phyloP scores from a whole-genome alignment of 2,888 invertebrate species.

The Amblyteles armatorius region DNA sequence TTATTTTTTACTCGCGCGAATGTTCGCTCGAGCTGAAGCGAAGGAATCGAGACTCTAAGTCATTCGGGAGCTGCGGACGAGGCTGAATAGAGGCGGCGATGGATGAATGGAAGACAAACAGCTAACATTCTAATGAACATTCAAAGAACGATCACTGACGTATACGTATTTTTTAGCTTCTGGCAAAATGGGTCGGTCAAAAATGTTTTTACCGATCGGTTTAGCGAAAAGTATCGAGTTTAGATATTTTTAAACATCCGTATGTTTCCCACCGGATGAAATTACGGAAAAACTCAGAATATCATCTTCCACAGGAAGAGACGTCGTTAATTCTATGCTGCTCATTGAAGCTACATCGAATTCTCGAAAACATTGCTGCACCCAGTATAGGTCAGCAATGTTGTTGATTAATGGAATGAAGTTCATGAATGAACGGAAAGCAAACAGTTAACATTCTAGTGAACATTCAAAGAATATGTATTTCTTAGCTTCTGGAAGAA shows the following conservation, averaged over 20 bases:
- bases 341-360: no score
- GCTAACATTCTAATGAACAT: neutral
- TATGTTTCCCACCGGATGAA: neutral
- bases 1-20: constrained; percentile 52
- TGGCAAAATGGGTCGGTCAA: neutral
- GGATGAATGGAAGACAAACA: neutral
- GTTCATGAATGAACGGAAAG: no score
- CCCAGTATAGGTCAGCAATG: no score
- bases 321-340: neutral
- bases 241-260: neutral
- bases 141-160: neutral
- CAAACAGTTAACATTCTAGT: no score
- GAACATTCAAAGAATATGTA: no score
- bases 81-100: neutral
- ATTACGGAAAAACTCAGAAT: neutral
- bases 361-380: no score
- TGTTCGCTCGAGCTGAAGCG: constrained; percentile 25
- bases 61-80: neutral
- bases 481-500: neutral
- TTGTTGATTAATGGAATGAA: neutral
- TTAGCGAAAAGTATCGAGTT: neutral
- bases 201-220: neutral
- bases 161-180: no score
- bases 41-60: neutral
- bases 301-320: neutral